phyloP scores from a whole-genome alignment of 2,888 invertebrate genomes.

The Coecobrya sp. region DNA sequence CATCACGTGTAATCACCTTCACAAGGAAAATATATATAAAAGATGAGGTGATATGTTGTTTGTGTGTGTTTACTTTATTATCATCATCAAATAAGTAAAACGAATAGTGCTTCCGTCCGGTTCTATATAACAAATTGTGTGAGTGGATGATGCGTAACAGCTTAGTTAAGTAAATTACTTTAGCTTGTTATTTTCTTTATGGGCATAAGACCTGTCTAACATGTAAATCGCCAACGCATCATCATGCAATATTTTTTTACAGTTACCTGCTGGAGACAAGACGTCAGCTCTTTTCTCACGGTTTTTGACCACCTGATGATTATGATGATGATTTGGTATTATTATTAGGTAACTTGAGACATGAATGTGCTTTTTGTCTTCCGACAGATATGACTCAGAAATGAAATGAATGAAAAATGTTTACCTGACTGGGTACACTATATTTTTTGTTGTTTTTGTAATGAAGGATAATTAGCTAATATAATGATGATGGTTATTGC shows the following conservation, averaged over 20 bases:
- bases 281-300: conserved; percentile 20
- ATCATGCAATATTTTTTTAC: background rate
- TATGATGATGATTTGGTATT: background rate
- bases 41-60: background rate
- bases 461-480: conserved; percentile 51
- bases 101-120: conserved; percentile 27
- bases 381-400: background rate
- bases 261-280: conserved; percentile 11
- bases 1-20: conserved; percentile 68
- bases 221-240: background rate
- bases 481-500: conserved; percentile 65
- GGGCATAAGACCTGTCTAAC: background rate
- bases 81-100: background rate
- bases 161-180: conserved; percentile 38
- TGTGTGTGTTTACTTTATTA: conserved; percentile 13
- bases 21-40: background rate
- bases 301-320: background rate
- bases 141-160: conserved; percentile 12
- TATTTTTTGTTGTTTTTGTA: background rate
- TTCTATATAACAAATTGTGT: background rate
- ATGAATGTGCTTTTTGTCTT: conserved; percentile 7
- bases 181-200: background rate
- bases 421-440: background rate
- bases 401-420: conserved; percentile 8
- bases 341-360: conserved; percentile 12